Evolutionary conservation across 2,113 vertebrate species (phyloP), one percentile per base, ranked within the genome.

Genomic region (Apodemus sylvaticus): DNA sequence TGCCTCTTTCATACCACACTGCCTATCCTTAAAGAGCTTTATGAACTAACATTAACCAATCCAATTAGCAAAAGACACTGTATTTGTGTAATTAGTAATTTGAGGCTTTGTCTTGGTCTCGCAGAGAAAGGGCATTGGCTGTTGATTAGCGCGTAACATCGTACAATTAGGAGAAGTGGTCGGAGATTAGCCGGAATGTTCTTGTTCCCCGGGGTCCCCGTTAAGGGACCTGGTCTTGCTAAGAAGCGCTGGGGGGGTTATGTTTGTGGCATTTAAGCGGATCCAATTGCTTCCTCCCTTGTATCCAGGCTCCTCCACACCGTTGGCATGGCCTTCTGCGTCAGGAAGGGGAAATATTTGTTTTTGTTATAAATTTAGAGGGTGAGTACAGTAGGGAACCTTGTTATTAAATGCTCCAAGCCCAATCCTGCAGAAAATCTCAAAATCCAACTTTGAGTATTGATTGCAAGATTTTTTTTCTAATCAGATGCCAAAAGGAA

Each of bases 41-140:
- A 82, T 92, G 89, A 93, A 86, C 87, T 26, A 77, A 94, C 96
- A 64, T 92, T 86, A 85, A 96, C 96, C 90, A 96, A 95, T 90
- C 96, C 97, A 92, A 96, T 97, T 94, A 96, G 96, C 96, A 87
- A 89, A 94, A 92, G 96, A 96, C 90, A 90, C 96, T 85, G 96
- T 83, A 58, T 96, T 87, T 93, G 94, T 82, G 96, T 94, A 92
- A 90, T 94, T 64, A 92, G 96, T 81, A 70, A 94, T 93, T 73
- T 90, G 92, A 92, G 91, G 97, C 97, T 94, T 95, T 64, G 85
- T 92, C 96, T 66, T 62, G 31, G 76, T 88, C 92, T 83, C 91
- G 55, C 48, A 92, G 90, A 92, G 88, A 53, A 76, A 90, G 76
- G 87, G 94, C 94, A 66, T 24, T 20, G 74, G 92, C 17, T 29